Conservation (phyloP, 2,113 vertebrate species). For the Peromyscus maniculatus region DNA sequence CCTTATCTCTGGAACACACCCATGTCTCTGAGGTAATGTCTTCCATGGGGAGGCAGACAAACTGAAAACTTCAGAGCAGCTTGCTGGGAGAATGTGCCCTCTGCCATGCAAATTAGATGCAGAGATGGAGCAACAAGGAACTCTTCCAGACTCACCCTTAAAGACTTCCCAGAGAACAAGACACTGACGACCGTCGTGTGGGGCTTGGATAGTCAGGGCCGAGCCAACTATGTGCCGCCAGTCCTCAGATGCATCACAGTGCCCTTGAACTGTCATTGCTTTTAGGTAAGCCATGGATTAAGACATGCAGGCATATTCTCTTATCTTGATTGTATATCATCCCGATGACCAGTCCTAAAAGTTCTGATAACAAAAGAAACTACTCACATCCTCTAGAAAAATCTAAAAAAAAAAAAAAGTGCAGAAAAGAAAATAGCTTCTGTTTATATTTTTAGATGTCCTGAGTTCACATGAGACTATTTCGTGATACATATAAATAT, state of each 20-base stretch:
- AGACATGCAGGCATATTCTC: neutral
- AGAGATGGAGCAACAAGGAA: slow-evolving; percentile 70
- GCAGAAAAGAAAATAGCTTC: neutral
- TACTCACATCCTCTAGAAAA: neutral
- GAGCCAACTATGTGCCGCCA: neutral
- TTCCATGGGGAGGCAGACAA: neutral
- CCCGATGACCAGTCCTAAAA: neutral
- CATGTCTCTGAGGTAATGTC: slow-evolving; percentile 47
- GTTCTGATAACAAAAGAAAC: slow-evolving; percentile 12
- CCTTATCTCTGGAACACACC: slow-evolving; percentile 65
- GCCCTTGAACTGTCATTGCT: neutral
- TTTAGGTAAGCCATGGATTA: neutral
- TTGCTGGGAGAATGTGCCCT: slow-evolving; percentile 44
- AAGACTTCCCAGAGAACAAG: slow-evolving; percentile 43
- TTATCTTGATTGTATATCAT: neutral
- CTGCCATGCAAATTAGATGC: slow-evolving; percentile 74
- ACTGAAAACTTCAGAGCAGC: neutral
- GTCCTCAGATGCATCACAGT: neutral
- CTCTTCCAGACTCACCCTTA: slow-evolving; percentile 69
- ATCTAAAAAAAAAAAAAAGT: neutral
- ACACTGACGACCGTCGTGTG: neutral
- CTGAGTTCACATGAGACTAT: neutral
- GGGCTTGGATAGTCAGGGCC: neutral
- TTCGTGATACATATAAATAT: neutral
- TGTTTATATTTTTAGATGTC: neutral